These are phyloP conservation scores for Mola mola DNA, from an alignment of 2,113 vertebrate species.

Conservation along the genomic window DNA sequence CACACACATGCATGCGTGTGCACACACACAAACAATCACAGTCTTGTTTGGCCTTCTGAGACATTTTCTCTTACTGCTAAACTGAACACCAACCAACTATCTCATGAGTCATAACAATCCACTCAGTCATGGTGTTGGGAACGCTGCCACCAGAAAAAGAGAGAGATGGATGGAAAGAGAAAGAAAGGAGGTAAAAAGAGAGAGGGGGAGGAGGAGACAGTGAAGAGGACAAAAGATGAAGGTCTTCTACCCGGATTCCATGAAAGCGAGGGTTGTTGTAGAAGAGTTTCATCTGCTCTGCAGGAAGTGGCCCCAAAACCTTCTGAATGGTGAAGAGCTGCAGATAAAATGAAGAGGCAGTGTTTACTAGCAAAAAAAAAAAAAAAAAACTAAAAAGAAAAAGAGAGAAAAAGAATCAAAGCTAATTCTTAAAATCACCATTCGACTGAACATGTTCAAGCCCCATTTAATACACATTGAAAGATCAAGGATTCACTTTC, in stretches of 20 bases:
- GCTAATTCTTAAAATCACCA: too few relatives aligned
- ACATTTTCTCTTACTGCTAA: slow-evolving; percentile 70
- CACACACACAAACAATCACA: slow-evolving; percentile 22
- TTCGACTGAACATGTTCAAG: too few relatives aligned
- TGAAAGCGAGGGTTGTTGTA: slow-evolving; percentile 98
- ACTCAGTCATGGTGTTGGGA: slow-evolving; percentile 78
- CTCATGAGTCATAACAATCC: slow-evolving; percentile 76
- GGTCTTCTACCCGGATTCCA: slow-evolving; percentile 88
- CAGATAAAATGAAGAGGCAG: slow-evolving; percentile 13
- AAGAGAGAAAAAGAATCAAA: too few relatives aligned
- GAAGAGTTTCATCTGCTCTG: slow-evolving; percentile 99
- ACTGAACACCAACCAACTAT: slow-evolving; percentile 72
- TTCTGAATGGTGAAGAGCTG: slow-evolving; percentile 99
- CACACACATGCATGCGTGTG: slow-evolving; percentile 15
- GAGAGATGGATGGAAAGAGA: slow-evolving; percentile 19
- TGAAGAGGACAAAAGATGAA: not conserved
- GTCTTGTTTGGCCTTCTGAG: slow-evolving; percentile 55
- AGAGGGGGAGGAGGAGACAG: not conserved
- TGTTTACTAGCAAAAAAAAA: not conserved
- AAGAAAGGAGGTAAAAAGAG: slow-evolving; percentile 11
- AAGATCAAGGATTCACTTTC: too few relatives aligned
- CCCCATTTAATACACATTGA: too few relatives aligned
- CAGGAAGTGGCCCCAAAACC: slow-evolving; percentile 93
- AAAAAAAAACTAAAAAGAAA: too few relatives aligned
- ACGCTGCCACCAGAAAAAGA: slow-evolving; percentile 52